Percentiles rank a stretch among this genome's conserved stretches.
Conservation (phyloP, 2,113 vertebrate species). For the Stictonetta naevosa region DNA sequence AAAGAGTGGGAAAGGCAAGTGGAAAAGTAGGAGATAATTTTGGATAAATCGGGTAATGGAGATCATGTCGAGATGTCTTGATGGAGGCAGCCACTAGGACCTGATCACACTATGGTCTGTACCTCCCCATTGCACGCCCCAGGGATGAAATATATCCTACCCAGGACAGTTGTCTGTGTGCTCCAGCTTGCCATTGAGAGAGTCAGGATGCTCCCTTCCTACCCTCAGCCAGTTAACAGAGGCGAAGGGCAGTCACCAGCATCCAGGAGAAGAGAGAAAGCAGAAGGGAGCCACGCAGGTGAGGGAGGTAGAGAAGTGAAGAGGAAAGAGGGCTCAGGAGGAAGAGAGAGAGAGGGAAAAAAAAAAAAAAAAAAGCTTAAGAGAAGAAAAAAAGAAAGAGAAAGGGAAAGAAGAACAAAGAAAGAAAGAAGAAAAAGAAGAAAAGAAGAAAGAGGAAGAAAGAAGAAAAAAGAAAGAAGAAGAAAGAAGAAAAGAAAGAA, state of each 20-base stretch:
- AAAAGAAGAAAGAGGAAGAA: too few relatives aligned
- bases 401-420: too few relatives aligned
- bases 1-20: too few relatives aligned
- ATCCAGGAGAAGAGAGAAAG: not conserved
- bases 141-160: not conserved
- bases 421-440: too few relatives aligned
- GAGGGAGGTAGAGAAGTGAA: not conserved
- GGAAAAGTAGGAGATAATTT: not conserved
- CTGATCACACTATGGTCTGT: too few relatives aligned
- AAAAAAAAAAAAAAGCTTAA: not conserved
- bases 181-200: not conserved
- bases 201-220: not conserved
- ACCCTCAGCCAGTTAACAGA: not conserved
- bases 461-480: not conserved
- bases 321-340: not conserved
- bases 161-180: not conserved
- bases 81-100: not conserved
- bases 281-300: not conserved
- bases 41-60: not conserved
- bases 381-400: not conserved
- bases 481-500: not conserved
- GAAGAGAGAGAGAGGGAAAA: not conserved
- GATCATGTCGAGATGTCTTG: accelerated
- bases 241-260: not conserved
- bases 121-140: not conserved